A percentile compares a stretch with the other conserved stretches of the same genome.
Evolutionary conservation across 2,797 vertebrate species (phyloP).

Genomic region (Sebastes minor): DNA sequence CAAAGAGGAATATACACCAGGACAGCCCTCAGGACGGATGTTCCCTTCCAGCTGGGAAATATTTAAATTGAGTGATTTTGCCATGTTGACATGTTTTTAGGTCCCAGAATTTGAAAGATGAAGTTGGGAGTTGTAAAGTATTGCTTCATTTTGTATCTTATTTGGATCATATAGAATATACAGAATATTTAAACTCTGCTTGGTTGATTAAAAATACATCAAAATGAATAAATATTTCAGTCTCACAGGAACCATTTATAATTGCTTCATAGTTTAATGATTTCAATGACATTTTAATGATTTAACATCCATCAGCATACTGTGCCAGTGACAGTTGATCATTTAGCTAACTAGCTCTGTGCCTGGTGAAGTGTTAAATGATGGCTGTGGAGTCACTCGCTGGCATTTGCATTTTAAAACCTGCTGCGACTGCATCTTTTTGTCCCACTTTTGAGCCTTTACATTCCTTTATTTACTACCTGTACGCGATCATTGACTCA

Average conservation of each 20-base stretch:
- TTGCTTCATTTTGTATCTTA: background rate
- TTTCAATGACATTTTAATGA: no score
- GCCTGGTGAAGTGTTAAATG: constrained; percentile 11
- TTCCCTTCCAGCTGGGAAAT: background rate
- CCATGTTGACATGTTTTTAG: background rate
- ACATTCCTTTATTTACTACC: constrained; percentile 3
- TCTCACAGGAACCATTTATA: background rate
- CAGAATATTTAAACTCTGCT: background rate
- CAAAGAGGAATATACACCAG: background rate
- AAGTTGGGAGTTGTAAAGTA: background rate
- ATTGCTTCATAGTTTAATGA: background rate
- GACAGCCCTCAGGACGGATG: background rate
- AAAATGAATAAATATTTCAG: background rate
- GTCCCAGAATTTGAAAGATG: background rate
- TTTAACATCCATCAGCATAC: background rate
- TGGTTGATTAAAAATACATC: background rate
- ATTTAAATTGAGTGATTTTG: background rate
- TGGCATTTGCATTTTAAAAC: constrained; percentile 12
- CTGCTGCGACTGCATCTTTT: background rate
- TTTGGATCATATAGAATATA: background rate
- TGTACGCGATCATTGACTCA: constrained; percentile 3
- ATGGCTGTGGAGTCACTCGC: background rate
- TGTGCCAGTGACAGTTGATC: background rate
- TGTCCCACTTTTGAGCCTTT: background rate
- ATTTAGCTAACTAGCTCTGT: background rate